Evolutionary conservation across 2,113 vertebrate species (phyloP).

Genomic region (Octodon degus): DNA sequence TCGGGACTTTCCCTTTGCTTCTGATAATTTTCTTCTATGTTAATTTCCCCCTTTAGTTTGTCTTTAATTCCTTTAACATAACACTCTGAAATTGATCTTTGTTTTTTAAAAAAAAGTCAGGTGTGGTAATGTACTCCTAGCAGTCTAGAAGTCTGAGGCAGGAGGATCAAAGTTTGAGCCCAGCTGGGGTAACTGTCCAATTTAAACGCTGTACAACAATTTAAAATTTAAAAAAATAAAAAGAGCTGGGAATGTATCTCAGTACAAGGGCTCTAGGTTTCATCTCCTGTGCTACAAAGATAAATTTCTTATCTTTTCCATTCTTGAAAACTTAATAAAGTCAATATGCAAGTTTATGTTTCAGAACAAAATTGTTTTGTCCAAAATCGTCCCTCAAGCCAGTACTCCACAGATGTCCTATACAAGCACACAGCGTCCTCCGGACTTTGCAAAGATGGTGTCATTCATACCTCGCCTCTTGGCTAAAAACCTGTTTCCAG

Average conservation of each 20-base stretch:
- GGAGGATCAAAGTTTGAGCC: not conserved
- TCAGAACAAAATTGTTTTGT: not conserved
- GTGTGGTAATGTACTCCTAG: not conserved
- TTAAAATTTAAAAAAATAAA: not conserved
- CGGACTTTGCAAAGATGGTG: not conserved
- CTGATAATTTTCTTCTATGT: not conserved
- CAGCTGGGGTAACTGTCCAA: not conserved
- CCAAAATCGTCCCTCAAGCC: not conserved
- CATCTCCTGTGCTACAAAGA: not conserved
- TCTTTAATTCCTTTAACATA: not conserved
- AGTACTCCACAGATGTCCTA: not conserved
- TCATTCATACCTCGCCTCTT: not conserved
- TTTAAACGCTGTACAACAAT: not conserved
- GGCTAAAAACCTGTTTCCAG: not conserved
- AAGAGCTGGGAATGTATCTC: not conserved
- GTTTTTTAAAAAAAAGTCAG: not conserved
- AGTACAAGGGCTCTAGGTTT: not conserved
- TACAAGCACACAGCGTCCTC: not conserved
- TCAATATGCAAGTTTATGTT: not conserved
- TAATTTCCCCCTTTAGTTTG: not conserved
- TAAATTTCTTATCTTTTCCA: not conserved
- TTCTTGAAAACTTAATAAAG: constrained; percentile 14
- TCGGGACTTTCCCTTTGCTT: not conserved
- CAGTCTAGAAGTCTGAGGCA: not conserved
- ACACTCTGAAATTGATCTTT: not conserved